Evolutionary conservation across 1,140 invertebrate genomes (phyloP), one percentile per base, ranked within the genome.

Genomic region (Conopomorpha cramerella): DNA sequence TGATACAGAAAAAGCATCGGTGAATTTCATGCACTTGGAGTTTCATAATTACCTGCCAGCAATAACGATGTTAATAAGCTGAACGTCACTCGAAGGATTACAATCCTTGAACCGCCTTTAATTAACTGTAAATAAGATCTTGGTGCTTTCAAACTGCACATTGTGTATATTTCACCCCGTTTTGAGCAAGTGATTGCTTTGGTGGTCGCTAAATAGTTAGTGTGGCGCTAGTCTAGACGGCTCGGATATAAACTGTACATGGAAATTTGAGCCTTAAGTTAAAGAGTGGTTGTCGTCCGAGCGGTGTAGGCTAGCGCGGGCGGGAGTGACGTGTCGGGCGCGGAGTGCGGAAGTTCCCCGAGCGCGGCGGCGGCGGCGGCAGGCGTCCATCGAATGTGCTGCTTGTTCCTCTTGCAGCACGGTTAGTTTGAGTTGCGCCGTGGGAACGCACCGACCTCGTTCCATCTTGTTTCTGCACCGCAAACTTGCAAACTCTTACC

Each of bases 321-420:
- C 33, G 28, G 13, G 41, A 36, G 51, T 46, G 38, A 52, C 43
- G 39, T 25, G 16, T 16, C 23, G 43, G 36, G 34, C 34, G 54
- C 44, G 51, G 28, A 38, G 45, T 41, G 49, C 50, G 44, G 58
- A 34, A 25, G 27, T 34, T 25, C 28, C 27, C 29, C 30, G 28
- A 16, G 41, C 31, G 16, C 34, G 51, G 47, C 37, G 52, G 41
- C 40, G 25, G 32, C 27, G 44, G 43, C 35, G 30, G 26, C n/a
- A 35, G 39, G 39, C 45, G 46, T 39, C 38, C 37, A n/a, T 28
- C 30, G 30, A 39, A 51, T 50, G 51, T 55, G 62, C 62, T 56
- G 72, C 73, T 78, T 79, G 63, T 78, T 78, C 64, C 63, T 77
- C 73, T 78, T 79, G 62, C 73, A 78, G 76, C 76, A 78, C 76